These are phyloP conservation scores for Corythaixoides concolor DNA, from an alignment of 2,113 vertebrate genomes.

Conservation along the genomic window DNA sequence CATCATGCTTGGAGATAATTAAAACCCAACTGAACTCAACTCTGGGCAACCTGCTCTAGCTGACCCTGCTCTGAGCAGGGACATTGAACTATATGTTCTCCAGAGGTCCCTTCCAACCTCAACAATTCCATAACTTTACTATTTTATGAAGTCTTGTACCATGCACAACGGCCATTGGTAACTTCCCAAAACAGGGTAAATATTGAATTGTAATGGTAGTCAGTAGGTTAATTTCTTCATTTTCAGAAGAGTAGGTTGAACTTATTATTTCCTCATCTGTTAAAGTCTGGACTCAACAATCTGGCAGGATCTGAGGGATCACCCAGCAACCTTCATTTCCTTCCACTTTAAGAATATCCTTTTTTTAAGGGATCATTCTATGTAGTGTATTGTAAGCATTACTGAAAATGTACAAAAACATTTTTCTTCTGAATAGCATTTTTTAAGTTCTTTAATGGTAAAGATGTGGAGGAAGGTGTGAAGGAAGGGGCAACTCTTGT, in stretches of 20 bases:
- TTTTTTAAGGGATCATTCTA: accelerated
- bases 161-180: not conserved
- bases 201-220: not conserved
- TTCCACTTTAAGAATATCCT: not conserved
- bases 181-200: not conserved
- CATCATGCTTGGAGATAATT: not conserved
- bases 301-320: not conserved
- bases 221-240: not conserved
- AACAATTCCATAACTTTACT: not conserved
- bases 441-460: not conserved
- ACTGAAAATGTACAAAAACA: not conserved
- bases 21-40: not conserved
- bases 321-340: not conserved
- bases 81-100: not conserved
- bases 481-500: not conserved
- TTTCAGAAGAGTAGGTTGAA: not conserved
- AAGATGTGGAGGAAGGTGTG: not conserved
- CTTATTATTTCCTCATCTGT: not conserved
- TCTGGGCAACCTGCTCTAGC: not conserved
- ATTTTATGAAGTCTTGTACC: not conserved
- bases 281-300: not conserved
- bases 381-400: not conserved
- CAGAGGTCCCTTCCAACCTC: not conserved
- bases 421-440: not conserved
- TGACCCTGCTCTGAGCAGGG: not conserved